Conservation (phyloP, 2,888 invertebrate genomes). For the Spisula solida region DNA sequence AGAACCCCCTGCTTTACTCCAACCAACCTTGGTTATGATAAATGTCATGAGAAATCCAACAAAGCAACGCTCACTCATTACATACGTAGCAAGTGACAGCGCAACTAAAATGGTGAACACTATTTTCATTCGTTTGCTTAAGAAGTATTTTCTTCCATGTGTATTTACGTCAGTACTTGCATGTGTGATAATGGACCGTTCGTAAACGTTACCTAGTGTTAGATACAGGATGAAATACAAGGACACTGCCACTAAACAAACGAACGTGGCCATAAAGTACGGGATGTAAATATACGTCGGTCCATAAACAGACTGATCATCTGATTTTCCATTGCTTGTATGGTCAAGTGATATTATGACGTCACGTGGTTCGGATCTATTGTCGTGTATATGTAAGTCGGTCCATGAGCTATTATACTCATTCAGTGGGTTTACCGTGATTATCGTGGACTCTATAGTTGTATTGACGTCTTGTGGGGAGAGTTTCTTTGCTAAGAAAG, state of each 20-base stretch:
- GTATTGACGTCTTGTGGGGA: background rate
- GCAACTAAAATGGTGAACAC: constrained; percentile 41
- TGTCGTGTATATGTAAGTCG: background rate
- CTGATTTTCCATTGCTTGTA: background rate
- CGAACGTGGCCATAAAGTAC: constrained; percentile 36
- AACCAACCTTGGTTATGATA: constrained; percentile 30
- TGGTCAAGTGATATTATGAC: too few species aligned
- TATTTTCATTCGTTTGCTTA: constrained; percentile 34
- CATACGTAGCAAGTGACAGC: constrained; percentile 25
- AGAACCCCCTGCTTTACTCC: constrained; percentile 37
- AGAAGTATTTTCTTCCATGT: constrained; percentile 22
- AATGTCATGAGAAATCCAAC: constrained; percentile 47
- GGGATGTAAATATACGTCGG: constrained; percentile 50
- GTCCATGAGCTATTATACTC: background rate
- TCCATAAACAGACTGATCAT: constrained; percentile 16
- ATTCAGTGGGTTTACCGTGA: background rate
- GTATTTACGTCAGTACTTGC: background rate
- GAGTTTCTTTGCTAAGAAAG: constrained; percentile 59
- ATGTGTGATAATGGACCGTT: background rate
- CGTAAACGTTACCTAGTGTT: constrained; percentile 51
- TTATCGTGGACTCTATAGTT: background rate
- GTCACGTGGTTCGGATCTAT: background rate
- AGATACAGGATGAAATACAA: constrained; percentile 43
- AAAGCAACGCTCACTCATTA: constrained; percentile 45
- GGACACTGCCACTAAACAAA: constrained; percentile 40